phyloP scores from a whole-genome alignment of 2,888 invertebrate species.

The Mimumesa dahlbomi region DNA sequence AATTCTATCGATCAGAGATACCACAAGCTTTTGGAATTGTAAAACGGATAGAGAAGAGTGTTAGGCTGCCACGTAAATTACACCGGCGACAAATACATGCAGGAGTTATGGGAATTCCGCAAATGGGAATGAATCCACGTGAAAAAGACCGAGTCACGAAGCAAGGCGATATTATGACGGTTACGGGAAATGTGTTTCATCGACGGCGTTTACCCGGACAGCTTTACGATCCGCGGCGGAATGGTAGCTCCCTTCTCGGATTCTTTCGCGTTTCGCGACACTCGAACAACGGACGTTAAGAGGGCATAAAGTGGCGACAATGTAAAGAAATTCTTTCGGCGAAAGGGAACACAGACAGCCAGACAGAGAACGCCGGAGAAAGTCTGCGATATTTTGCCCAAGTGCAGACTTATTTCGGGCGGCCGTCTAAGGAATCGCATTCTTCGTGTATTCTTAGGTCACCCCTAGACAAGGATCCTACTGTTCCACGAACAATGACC shows the following conservation, averaged over 20 bases:
- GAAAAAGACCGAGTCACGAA: too few relatives aligned
- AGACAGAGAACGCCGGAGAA: slow-evolving; percentile 30
- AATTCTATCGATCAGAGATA: too few relatives aligned
- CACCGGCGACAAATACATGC: not conserved
- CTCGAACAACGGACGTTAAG: not conserved
- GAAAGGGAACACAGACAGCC: slow-evolving; percentile 1
- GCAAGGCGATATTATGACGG: too few relatives aligned
- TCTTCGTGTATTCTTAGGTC: slow-evolving; percentile 48
- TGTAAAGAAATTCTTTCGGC: slow-evolving; percentile 51
- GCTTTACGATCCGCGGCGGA: slow-evolving; percentile 31
- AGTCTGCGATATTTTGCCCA: slow-evolving; percentile 64
- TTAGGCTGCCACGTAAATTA: not conserved
- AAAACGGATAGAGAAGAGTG: not conserved
- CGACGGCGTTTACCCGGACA: slow-evolving; percentile 15
- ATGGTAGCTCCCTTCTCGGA: slow-evolving; percentile 21
- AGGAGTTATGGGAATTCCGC: not conserved
- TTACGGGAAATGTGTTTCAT: slow-evolving; percentile 17
- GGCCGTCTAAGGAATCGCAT: slow-evolving; percentile 40
- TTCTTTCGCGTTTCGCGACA: slow-evolving; percentile 19
- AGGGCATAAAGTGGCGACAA: slow-evolving; percentile 35
- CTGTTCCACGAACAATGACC: not conserved
- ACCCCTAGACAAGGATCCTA: slow-evolving; percentile 7
- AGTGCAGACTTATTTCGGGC: slow-evolving; percentile 56
- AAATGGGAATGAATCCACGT: not conserved
- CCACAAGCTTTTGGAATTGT: too few relatives aligned